Conservation (phyloP, 1,140 invertebrate species). For the Aphidius ervi region DNA sequence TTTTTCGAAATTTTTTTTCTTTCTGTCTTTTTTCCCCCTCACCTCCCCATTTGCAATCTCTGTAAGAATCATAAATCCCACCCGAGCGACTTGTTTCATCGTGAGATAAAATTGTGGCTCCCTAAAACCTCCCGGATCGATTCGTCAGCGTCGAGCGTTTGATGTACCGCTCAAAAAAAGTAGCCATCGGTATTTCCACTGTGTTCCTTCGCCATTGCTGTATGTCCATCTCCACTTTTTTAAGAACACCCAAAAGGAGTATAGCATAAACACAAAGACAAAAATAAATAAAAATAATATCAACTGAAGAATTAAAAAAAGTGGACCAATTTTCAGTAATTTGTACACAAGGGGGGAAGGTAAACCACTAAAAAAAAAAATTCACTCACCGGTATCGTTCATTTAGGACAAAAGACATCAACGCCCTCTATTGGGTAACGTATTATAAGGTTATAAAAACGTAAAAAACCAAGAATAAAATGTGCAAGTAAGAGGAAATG, state of each 20-base stretch:
- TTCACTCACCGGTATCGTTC: conserved; percentile 1
- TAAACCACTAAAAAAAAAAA: not conserved
- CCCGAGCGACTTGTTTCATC: conserved; percentile 1
- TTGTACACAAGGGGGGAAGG: conserved; percentile 32
- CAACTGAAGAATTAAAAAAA: conserved; percentile 29
- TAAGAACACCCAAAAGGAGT: conserved; percentile 6
- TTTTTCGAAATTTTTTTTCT: too few relatives aligned
- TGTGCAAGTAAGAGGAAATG: not conserved
- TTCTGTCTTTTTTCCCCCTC: too few relatives aligned
- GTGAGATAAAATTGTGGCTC: conserved; percentile 18
- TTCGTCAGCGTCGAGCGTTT: conserved; percentile 27
- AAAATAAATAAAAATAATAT: not conserved
- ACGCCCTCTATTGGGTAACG: not conserved
- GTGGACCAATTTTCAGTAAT: conserved; percentile 43
- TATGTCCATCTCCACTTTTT: not conserved
- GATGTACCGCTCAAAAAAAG: conserved; percentile 28
- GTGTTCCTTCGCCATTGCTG: conserved; percentile 6
- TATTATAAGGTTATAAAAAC: not conserved
- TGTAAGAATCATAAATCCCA: conserved; percentile 21
- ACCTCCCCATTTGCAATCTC: conserved; percentile 2
- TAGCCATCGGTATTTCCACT: conserved; percentile 24
- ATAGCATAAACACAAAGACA: not conserved
- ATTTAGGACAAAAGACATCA: not conserved
- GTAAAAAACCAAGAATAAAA: not conserved
- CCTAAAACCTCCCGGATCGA: conserved; percentile 27